phyloP scores from a whole-genome alignment of 2,888 invertebrate genomes.

The Callyntrura guangdongensis region DNA sequence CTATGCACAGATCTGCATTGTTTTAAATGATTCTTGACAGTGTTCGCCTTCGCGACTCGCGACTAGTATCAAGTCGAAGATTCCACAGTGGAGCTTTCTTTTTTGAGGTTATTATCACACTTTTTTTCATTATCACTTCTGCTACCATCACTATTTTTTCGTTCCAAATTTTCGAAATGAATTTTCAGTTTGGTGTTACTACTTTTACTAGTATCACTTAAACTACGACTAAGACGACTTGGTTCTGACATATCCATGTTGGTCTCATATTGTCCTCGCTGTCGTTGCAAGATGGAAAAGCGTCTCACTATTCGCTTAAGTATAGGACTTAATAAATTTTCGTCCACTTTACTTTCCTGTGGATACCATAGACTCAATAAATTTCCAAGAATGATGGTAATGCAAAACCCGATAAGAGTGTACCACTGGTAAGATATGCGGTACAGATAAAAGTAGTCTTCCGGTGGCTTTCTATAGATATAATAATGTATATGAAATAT shows the following conservation, averaged over 20 bases:
- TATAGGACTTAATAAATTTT: conserved; percentile 81
- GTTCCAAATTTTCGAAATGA: conserved; percentile 3
- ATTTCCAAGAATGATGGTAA: conserved; percentile 82
- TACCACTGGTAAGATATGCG: conserved; percentile 87
- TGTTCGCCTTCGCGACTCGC: background rate
- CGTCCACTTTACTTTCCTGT: conserved; percentile 79
- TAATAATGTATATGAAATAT: background rate
- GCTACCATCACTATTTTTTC: background rate
- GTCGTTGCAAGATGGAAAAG: background rate
- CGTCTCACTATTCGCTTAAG: conserved; percentile 69
- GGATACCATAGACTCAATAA: conserved; percentile 82
- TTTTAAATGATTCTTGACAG: background rate
- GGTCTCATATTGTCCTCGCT: background rate
- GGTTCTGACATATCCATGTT: background rate
- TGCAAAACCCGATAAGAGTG: conserved; percentile 86
- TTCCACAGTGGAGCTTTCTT: background rate
- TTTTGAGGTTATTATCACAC: conserved; percentile 11
- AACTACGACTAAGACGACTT: background rate
- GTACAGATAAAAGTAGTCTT: conserved; percentile 85
- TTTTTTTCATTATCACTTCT: conserved; percentile 35
- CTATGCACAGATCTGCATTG: conserved; percentile 6
- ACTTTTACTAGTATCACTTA: conserved; percentile 29
- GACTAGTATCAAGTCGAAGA: conserved; percentile 1
- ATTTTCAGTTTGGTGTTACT: conserved; percentile 47
- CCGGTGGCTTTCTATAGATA: conserved; percentile 70